Percentiles rank a stretch among this genome's conserved stretches.
phyloP scores from a whole-genome alignment of 2,888 invertebrate species.

The Adineta ricciae region DNA sequence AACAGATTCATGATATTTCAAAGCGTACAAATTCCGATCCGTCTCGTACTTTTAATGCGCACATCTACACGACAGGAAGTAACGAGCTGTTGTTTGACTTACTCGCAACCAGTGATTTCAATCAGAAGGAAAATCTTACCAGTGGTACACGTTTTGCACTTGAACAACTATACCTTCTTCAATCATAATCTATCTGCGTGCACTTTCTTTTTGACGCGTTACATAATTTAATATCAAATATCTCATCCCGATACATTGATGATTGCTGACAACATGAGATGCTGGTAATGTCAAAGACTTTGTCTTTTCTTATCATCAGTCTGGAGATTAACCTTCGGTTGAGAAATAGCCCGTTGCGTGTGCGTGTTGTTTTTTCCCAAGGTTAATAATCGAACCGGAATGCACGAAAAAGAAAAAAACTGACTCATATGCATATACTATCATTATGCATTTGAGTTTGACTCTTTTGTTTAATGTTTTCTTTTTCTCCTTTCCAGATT shows the following conservation, averaged over 20 bases:
- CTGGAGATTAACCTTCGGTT: neutral
- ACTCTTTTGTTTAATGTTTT: neutral
- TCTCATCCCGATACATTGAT: too few species aligned
- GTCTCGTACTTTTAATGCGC: neutral
- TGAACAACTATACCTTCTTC: neutral
- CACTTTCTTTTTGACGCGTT: too few species aligned
- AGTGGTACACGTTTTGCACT: neutral
- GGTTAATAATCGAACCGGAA: neutral
- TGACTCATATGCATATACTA: neutral
- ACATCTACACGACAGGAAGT: neutral
- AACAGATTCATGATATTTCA: neutral
- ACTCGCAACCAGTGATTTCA: neutral
- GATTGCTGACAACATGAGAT: too few species aligned
- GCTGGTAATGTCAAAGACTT: too few species aligned
- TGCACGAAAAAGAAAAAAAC: too few species aligned
- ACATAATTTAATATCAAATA: too few species aligned
- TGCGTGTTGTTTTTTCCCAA: neutral
- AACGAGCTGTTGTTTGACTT: neutral
- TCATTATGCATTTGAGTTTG: neutral
- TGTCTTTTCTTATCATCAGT: neutral
- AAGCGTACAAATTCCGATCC: neutral
- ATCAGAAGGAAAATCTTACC: neutral
- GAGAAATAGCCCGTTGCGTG: neutral
- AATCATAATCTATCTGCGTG: neutral
- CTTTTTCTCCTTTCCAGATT: neutral